Evolutionary conservation across 2,797 vertebrate species (phyloP).

Genomic region (Labroides dimidiatus): DNA sequence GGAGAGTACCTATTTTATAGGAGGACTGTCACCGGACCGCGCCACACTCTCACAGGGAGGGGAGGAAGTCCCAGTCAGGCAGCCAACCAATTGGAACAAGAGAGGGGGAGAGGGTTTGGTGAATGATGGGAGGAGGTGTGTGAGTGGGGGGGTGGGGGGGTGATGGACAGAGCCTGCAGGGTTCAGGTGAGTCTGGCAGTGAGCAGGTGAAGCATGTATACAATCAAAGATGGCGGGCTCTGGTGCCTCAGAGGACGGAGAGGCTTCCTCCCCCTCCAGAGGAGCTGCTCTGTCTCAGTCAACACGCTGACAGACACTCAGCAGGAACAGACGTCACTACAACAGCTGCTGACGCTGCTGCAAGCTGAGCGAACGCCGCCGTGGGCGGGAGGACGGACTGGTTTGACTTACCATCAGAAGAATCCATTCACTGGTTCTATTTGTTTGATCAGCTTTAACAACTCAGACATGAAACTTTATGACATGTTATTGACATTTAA

Average conservation of each 20-base stretch:
- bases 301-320: constrained; percentile 44
- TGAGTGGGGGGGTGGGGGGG: constrained; percentile 8
- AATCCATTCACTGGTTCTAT: too few relatives aligned
- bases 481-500: too few relatives aligned
- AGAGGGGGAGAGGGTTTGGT: constrained; percentile 82
- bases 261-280: constrained; percentile 39
- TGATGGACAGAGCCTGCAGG: constrained; percentile 8
- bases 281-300: constrained; percentile 41
- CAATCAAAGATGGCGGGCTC: not conserved
- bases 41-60: constrained; percentile 75
- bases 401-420: too few relatives aligned
- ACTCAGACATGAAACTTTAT: too few relatives aligned
- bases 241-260: too few relatives aligned
- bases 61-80: constrained; percentile 69
- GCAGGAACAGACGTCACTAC: constrained; percentile 17
- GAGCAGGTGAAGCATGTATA: not conserved
- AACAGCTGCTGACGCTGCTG: constrained; percentile 41
- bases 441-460: too few relatives aligned
- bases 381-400: too few relatives aligned
- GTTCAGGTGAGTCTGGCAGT: not conserved
- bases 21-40: constrained; percentile 80
- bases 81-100: constrained; percentile 81
- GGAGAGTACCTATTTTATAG: constrained; percentile 86
- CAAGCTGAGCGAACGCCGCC: not conserved
- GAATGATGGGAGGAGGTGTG: constrained; percentile 46